Percentiles rank a stretch among this genome's conserved stretches.
Evolutionary conservation across 2,113 vertebrate genomes (phyloP).

Genomic region (Otocyon megalotis): DNA sequence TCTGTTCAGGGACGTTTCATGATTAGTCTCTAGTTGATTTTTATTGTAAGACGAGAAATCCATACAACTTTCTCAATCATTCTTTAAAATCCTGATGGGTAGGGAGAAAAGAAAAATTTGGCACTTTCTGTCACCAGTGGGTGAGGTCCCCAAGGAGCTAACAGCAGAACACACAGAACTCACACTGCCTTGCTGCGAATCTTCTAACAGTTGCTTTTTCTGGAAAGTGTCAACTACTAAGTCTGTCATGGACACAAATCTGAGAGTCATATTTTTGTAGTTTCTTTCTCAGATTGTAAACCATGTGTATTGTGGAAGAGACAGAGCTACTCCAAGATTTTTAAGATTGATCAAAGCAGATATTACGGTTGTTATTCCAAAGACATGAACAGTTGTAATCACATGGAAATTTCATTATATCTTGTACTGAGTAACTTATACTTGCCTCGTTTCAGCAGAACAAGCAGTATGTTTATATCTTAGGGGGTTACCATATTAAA

Average conservation of each 20-base stretch:
- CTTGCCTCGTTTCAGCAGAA: not conserved
- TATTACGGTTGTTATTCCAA: not conserved
- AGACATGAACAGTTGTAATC: not conserved
- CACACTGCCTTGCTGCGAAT: accelerated
- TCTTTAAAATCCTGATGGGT: not conserved
- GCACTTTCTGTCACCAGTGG: not conserved
- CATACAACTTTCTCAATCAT: not conserved
- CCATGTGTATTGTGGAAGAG: no score
- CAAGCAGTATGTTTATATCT: not conserved
- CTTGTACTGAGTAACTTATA: no score
- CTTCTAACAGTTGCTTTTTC: not conserved
- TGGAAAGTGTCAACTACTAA: not conserved
- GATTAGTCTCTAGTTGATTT: not conserved
- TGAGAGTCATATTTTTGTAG: not conserved
- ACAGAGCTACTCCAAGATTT: no score
- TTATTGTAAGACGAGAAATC: not conserved
- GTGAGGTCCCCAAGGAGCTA: no score
- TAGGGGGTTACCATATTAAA: not conserved
- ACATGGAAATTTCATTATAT: not conserved
- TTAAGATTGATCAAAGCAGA: not conserved
- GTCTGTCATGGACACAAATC: not conserved
- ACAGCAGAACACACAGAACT: accelerated
- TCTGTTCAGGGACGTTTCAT: not conserved
- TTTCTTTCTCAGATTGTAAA: not conserved
- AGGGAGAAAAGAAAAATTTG: not conserved